phyloP scores from a whole-genome alignment of 2,113 vertebrate species.

The Dicerorhinus sumatrensis region DNA sequence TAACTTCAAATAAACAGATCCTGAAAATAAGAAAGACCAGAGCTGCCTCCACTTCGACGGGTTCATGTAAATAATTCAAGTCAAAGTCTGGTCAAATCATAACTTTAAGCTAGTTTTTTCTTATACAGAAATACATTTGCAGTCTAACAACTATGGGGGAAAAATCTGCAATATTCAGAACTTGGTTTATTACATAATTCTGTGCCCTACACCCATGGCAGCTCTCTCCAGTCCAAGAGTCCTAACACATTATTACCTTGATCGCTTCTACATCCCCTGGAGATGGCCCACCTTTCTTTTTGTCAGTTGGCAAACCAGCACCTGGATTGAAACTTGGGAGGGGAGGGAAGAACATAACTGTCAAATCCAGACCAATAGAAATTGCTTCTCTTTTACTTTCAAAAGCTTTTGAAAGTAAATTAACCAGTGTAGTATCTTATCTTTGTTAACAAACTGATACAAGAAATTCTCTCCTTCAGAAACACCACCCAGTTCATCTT shows the following conservation, averaged over 20 bases:
- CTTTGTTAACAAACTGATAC: constrained; percentile 97
- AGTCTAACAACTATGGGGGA: neutral
- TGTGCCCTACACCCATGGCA: neutral
- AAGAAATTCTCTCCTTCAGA: constrained; percentile 91
- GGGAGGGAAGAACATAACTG: neutral
- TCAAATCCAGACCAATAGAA: neutral
- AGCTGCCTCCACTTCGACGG: neutral
- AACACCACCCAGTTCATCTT: constrained; percentile 86
- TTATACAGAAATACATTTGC: neutral
- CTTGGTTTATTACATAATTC: fast-evolving
- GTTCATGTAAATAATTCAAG: neutral
- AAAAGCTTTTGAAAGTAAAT: constrained; percentile 88
- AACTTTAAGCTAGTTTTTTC: neutral
- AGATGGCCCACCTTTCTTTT: constrained; percentile 94
- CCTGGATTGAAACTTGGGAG: constrained; percentile 95
- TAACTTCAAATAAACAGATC: neutral
- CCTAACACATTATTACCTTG: constrained; percentile 89
- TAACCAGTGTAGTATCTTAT: constrained; percentile 97
- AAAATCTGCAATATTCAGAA: neutral
- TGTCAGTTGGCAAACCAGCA: constrained; percentile 92
- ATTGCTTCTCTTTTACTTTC: constrained; percentile 89
- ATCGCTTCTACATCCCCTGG: constrained; percentile 97
- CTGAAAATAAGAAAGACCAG: neutral
- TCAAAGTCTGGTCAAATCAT: neutral
- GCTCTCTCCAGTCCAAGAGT: neutral